Evolutionary conservation across 2,888 invertebrate species (phyloP).

Genomic region (Podabrus alpinus): DNA sequence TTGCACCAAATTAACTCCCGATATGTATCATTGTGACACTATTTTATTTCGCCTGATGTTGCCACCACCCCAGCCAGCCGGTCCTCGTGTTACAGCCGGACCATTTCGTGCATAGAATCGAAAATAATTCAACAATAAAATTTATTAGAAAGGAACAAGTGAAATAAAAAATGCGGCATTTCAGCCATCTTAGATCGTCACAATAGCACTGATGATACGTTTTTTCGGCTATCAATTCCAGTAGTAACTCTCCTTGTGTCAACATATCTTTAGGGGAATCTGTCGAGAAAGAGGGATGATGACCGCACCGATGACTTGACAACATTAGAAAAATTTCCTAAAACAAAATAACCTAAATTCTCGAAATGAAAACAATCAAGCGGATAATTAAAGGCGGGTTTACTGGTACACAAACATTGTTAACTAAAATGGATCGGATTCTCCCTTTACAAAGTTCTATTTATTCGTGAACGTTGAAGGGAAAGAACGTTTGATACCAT

Average conservation of each 20-base stretch:
- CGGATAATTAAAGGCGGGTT: constrained; percentile 31
- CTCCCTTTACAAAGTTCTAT: constrained; percentile 37
- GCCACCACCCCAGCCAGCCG: neutral
- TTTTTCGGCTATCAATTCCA: neutral
- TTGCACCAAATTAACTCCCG: constrained; percentile 34
- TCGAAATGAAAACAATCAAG: neutral
- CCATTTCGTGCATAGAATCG: neutral
- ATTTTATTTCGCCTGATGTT: constrained; percentile 8
- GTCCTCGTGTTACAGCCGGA: neutral
- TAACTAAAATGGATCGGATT: constrained; percentile 37
- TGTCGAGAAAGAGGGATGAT: neutral
- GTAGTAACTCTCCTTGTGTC: neutral
- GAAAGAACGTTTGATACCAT: constrained; percentile 30
- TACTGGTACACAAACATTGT: constrained; percentile 34
- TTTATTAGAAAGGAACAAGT: neutral
- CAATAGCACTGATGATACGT: neutral
- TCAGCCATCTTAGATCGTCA: neutral
- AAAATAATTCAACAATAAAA: neutral
- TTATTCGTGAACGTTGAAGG: constrained; percentile 31
- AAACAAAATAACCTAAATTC: neutral
- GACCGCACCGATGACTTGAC: neutral
- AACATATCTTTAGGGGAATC: neutral
- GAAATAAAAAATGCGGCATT: neutral
- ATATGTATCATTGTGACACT: constrained; percentile 27
- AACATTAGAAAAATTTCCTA: neutral